Percentiles rank a stretch among this genome's conserved stretches.
These are phyloP conservation scores for Neuroscelio doddi DNA, from an alignment of 2,888 invertebrate species.

Conservation along the genomic window DNA sequence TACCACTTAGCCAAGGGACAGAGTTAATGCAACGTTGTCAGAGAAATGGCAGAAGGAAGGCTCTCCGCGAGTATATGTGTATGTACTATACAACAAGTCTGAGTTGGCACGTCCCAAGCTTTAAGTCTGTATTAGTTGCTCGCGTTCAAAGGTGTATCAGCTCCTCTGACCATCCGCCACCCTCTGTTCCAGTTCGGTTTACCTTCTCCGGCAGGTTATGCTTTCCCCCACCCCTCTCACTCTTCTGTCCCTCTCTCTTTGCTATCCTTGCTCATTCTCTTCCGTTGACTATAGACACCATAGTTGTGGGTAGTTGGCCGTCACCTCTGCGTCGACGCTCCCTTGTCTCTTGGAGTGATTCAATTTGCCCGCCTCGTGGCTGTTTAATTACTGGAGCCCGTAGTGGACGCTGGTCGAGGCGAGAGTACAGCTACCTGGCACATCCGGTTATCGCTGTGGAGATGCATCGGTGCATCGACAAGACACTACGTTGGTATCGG, in stretches of 20 bases:
- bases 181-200: constrained; percentile 26
- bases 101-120: neutral
- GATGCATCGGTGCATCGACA: constrained; percentile 51
- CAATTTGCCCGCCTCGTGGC: constrained; percentile 71
- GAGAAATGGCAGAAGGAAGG: constrained; percentile 42
- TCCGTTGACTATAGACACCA: constrained; percentile 62
- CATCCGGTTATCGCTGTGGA: constrained; percentile 44
- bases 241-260: constrained; percentile 37
- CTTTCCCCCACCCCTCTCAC: constrained; percentile 8
- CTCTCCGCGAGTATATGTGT: constrained; percentile 43
- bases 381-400: constrained; percentile 71
- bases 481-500: constrained; percentile 34
- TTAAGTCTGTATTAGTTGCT: constrained; percentile 10
- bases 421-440: constrained; percentile 47
- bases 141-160: neutral
- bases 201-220: constrained; percentile 5
- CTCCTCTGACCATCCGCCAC: constrained; percentile 33
- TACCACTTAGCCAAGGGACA: constrained; percentile 66
- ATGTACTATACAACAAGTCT: constrained; percentile 31
- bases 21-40: constrained; percentile 66
- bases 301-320: constrained; percentile 71
- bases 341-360: constrained; percentile 72
- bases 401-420: constrained; percentile 61
- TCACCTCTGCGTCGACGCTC: constrained; percentile 70
- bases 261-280: constrained; percentile 17